Evolutionary conservation across 2,797 vertebrate genomes (phyloP).

Genomic region (Anabas testudineus): DNA sequence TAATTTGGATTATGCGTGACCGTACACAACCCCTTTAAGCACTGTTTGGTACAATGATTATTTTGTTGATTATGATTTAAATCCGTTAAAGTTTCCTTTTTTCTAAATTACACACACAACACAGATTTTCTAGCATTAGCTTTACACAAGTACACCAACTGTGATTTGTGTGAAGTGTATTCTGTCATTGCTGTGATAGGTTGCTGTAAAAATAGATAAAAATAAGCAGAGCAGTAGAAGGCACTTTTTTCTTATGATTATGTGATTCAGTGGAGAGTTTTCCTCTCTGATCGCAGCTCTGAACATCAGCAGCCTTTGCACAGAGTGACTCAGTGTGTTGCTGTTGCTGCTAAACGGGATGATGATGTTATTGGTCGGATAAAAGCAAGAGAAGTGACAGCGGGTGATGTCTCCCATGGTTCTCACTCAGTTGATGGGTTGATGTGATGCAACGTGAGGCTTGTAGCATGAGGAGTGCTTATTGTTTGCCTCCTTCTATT

Average conservation of each 20-base stretch:
- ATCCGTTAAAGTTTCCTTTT: background rate
- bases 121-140: background rate
- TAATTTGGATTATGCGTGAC: constrained; percentile 19
- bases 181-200: background rate
- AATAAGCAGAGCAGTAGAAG: constrained; percentile 1
- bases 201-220: constrained; percentile 11
- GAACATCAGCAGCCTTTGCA: constrained; percentile 26
- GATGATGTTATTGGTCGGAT: constrained; percentile 58
- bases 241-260: constrained; percentile 26
- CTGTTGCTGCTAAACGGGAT: constrained; percentile 49
- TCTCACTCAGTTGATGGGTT: constrained; percentile 32
- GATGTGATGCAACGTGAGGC: constrained; percentile 50
- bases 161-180: background rate
- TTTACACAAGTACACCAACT: background rate
- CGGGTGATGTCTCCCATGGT: constrained; percentile 54
- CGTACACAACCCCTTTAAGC: constrained; percentile 19
- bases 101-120: background rate
- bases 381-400: constrained; percentile 53
- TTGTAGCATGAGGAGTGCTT: constrained; percentile 13
- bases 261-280: constrained; percentile 40
- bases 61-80: constrained; percentile 11
- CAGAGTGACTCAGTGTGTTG: constrained; percentile 34
- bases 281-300: constrained; percentile 38
- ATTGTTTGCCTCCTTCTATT: constrained; percentile 51
- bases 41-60: constrained; percentile 1